Evolutionary conservation across 1,140 invertebrate species (phyloP).

Genomic region (Drosophila triauraria): DNA sequence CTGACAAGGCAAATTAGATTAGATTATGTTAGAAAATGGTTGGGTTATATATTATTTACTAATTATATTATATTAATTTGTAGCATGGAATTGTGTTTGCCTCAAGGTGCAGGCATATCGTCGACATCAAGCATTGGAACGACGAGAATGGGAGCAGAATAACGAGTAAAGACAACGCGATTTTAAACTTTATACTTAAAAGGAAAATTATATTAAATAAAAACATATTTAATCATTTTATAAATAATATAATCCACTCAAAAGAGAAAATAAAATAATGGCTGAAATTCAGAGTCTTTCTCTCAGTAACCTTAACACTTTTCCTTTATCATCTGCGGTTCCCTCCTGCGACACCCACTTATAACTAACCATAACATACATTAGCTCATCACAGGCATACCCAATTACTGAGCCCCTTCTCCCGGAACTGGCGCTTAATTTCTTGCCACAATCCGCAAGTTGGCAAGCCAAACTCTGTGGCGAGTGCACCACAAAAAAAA

Average conservation of each 20-base stretch:
- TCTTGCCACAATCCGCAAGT: conserved; percentile 48
- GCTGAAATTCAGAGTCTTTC: not conserved
- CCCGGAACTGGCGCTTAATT: conserved; percentile 16
- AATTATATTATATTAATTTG: no score
- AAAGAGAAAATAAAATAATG: no score
- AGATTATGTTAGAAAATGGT: not conserved
- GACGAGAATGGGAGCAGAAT: no score
- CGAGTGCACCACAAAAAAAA: conserved; percentile 16
- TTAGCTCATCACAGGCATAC: conserved; percentile 51
- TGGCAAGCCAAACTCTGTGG: conserved; percentile 41
- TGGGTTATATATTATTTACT: not conserved
- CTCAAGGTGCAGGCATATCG: no score
- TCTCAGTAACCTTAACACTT: conserved; percentile 24
- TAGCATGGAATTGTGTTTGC: no score
- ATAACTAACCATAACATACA: conserved; percentile 66
- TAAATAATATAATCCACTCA: no score
- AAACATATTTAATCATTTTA: no score
- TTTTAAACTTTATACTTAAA: no score
- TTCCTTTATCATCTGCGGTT: not conserved
- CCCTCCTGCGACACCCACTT: conserved; percentile 29
- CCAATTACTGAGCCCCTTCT: conserved; percentile 37
- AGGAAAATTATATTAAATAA: no score
- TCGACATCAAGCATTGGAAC: no score
- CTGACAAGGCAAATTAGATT: not conserved
- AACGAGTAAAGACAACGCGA: no score